Evolutionary conservation across 2,797 vertebrate species (phyloP).

Genomic region (Megaceryle alcyon): DNA sequence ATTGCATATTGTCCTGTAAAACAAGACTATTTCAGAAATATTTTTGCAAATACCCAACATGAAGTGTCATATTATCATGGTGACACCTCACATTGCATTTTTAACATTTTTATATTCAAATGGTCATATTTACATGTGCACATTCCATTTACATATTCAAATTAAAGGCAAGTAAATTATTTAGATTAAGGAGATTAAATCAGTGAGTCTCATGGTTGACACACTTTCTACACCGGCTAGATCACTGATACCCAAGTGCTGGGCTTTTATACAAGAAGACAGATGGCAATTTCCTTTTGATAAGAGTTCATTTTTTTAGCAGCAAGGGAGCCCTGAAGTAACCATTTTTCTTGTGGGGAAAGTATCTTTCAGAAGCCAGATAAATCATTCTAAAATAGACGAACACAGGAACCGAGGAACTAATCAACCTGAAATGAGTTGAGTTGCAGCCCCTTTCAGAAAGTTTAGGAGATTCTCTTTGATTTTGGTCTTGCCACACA

Average conservation of each 20-base stretch:
- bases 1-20: background rate
- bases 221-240: background rate
- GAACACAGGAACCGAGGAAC: conserved; percentile 24
- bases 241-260: conserved; percentile 3
- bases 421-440: conserved; percentile 27
- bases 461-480: background rate
- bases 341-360: conserved; percentile 60
- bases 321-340: conserved; percentile 42
- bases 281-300: conserved; percentile 57
- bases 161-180: conserved; percentile 56
- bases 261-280: conserved; percentile 54
- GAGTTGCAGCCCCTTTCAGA: background rate
- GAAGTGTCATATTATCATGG: background rate
- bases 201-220: background rate
- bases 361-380: conserved; percentile 47
- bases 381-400: conserved; percentile 56
- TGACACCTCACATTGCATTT: background rate
- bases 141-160: background rate
- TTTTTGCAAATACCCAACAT: background rate
- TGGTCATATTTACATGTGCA: background rate
- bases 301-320: conserved; percentile 48
- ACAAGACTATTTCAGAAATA: background rate
- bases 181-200: conserved; percentile 50
- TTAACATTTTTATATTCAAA: conserved; percentile 20
- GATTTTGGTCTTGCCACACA: background rate